A percentile compares a stretch with the other conserved stretches of the same genome.
Evolutionary conservation across 2,888 invertebrate genomes (phyloP).

Genomic region (Rhorus exstirpatorius): DNA sequence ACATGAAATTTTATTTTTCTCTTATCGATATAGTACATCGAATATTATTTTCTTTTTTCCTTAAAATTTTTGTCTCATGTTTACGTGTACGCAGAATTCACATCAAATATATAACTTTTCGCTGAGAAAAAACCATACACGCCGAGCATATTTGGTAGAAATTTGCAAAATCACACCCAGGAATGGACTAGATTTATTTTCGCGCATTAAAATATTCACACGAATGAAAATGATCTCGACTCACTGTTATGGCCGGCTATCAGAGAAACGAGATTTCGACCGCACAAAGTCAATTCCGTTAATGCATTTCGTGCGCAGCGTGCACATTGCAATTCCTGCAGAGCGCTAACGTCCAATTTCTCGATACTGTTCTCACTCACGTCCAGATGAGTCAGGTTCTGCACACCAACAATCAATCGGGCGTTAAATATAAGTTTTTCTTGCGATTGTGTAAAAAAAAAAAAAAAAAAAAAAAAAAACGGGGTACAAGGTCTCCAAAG

Average conservation of each 20-base stretch:
- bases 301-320: constrained; percentile 93
- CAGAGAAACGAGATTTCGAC: constrained; percentile 91
- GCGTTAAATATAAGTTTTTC: background rate
- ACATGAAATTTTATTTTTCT: too few relatives aligned
- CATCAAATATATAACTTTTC: too few relatives aligned
- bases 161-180: too few relatives aligned
- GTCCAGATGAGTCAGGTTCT: constrained; percentile 94
- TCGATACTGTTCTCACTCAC: constrained; percentile 95
- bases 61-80: too few relatives aligned
- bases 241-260: constrained; percentile 94
- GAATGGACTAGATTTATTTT: background rate
- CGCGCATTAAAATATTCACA: background rate
- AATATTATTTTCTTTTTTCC: too few relatives aligned
- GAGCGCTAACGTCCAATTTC: constrained; percentile 92
- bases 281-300: constrained; percentile 92
- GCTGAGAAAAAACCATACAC: too few relatives aligned
- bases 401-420: constrained; percentile 70
- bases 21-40: too few relatives aligned
- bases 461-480: constrained; percentile 16
- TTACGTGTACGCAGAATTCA: too few relatives aligned
- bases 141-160: background rate
- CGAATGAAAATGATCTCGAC: constrained; percentile 70
- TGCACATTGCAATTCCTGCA: constrained; percentile 92
- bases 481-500: too few relatives aligned
- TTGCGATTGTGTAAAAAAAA: constrained; percentile 18